phyloP scores from a whole-genome alignment of 2,888 invertebrate genomes.

The Cryptocephalus primarius region DNA sequence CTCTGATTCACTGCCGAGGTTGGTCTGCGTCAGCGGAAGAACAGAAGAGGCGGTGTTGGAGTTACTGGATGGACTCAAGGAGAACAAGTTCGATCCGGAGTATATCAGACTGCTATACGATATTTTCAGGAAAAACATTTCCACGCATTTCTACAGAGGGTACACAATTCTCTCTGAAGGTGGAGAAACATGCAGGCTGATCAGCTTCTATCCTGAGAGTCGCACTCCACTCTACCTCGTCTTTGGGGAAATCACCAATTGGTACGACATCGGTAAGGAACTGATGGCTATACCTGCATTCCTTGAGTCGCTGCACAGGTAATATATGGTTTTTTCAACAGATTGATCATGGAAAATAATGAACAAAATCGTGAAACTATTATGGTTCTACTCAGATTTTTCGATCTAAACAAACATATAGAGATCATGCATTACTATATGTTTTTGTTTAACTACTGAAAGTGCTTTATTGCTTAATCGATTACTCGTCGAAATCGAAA shows the following conservation, averaged over 20 bases:
- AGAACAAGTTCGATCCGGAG: slow-evolving; percentile 30
- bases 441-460: no score
- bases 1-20: slow-evolving; percentile 58
- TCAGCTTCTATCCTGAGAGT: slow-evolving; percentile 1
- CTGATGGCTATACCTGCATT: slow-evolving; percentile 67
- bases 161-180: slow-evolving; percentile 44
- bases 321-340: slow-evolving; percentile 3
- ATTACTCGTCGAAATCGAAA: no score
- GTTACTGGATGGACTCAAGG: slow-evolving; percentile 53
- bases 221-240: slow-evolving; percentile 39
- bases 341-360: no score
- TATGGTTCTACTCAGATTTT: no score
- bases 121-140: slow-evolving; percentile 33
- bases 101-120: slow-evolving; percentile 24
- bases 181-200: slow-evolving; percentile 20
- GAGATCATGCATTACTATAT: no score
- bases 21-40: slow-evolving; percentile 68
- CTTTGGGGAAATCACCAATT: slow-evolving; percentile 70
- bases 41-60: slow-evolving; percentile 62
- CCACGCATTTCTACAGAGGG: slow-evolving; percentile 65
- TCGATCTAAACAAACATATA: no score
- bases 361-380: no score
- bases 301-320: slow-evolving; percentile 55
- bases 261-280: slow-evolving; percentile 72
- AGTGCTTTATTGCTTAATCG: no score